Percentiles rank a stretch among this genome's conserved stretches.
phyloP scores from a whole-genome alignment of 1,140 invertebrate genomes.

The Cecropterus lyciades region DNA sequence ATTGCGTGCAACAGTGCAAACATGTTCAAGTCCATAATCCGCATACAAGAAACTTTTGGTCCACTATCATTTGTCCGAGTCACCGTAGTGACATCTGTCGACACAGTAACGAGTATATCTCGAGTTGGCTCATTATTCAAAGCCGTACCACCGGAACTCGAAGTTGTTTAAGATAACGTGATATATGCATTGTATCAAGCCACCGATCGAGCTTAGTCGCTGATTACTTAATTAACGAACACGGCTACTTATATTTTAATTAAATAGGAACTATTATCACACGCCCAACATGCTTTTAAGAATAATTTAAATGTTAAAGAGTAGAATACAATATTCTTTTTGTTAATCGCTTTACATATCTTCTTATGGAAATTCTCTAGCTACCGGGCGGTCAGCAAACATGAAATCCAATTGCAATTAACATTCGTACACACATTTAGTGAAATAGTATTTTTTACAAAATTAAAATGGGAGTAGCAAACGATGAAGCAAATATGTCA shows the following conservation, averaged over 20 bases:
- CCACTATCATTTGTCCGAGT: conserved; percentile 69
- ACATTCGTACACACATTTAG: too few relatives aligned
- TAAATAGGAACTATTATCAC: conserved; percentile 21
- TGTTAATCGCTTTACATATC: neutral
- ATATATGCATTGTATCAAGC: conserved; percentile 23
- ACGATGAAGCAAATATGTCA: too few relatives aligned
- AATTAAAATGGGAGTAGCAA: too few relatives aligned
- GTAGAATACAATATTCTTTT: neutral
- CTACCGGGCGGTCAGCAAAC: too few relatives aligned
- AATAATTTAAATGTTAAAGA: neutral
- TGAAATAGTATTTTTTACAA: too few relatives aligned
- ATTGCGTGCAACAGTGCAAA: conserved; percentile 36
- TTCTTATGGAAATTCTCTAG: too few relatives aligned
- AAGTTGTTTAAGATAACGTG: conserved; percentile 49
- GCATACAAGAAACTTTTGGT: conserved; percentile 53
- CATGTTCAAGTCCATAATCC: conserved; percentile 42
- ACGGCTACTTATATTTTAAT: conserved; percentile 21
- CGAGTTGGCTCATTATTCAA: conserved; percentile 62
- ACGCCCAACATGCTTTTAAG: neutral
- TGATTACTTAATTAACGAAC: conserved; percentile 29
- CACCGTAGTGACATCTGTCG: conserved; percentile 64
- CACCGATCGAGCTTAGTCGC: conserved; percentile 20
- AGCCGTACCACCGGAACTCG: conserved; percentile 52
- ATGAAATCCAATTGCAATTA: too few relatives aligned
- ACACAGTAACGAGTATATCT: conserved; percentile 66